Percentiles rank a stretch among this genome's conserved stretches.
Evolutionary conservation across 2,113 vertebrate species (phyloP).

Genomic region (Sander lucioperca): DNA sequence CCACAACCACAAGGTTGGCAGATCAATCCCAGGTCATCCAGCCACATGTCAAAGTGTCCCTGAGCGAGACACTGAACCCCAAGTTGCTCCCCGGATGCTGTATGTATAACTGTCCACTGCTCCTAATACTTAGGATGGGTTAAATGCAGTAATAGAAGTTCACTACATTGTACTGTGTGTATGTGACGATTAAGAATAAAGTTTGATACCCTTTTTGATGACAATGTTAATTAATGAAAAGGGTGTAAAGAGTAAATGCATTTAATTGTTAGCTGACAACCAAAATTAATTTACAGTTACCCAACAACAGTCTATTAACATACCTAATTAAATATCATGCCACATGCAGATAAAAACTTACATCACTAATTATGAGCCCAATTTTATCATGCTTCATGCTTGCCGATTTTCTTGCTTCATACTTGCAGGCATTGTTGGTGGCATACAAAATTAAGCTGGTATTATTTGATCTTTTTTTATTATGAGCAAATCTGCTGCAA

Average conservation of each 20-base stretch:
- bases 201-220: background rate
- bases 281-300: background rate
- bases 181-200: too few relatives aligned
- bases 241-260: constrained; percentile 6
- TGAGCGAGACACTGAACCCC: too few relatives aligned
- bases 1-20: too few relatives aligned
- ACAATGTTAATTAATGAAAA: background rate
- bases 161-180: too few relatives aligned
- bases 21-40: too few relatives aligned
- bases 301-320: background rate
- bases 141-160: too few relatives aligned
- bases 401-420: background rate
- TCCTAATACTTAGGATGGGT: too few relatives aligned
- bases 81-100: too few relatives aligned
- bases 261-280: background rate
- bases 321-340: background rate
- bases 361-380: background rate
- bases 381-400: background rate
- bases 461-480: background rate
- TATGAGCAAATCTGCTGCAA: background rate
- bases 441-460: background rate
- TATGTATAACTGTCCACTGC: too few relatives aligned
- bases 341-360: background rate
- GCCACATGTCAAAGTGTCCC: too few relatives aligned
- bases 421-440: background rate